Evolutionary conservation across 2,113 vertebrate genomes (phyloP).

Genomic region (Protomyctophum bolini): DNA sequence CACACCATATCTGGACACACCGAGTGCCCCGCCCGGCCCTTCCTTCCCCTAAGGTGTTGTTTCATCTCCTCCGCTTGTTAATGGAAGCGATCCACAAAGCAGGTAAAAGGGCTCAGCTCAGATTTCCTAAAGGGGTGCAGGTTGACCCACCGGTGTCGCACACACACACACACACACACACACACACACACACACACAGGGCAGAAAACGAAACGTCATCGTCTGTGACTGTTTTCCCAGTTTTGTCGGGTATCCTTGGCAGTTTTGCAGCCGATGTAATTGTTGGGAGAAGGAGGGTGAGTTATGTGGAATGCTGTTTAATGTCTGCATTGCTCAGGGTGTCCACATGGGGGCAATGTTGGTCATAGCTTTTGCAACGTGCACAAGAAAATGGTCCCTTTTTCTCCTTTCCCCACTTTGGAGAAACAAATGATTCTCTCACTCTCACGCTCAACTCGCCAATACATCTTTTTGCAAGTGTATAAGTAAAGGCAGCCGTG

Average conservation of each 20-base stretch:
- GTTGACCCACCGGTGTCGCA: too few species aligned
- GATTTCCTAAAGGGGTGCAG: too few species aligned
- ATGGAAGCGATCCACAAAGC: conserved; percentile 79
- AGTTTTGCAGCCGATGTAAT: too few species aligned
- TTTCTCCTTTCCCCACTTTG: neutral
- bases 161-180: too few species aligned
- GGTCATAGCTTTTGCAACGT: conserved; percentile 4
- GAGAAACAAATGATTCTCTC: neutral
- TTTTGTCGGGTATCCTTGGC: too few species aligned
- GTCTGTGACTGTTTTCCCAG: too few species aligned
- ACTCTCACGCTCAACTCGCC: neutral
- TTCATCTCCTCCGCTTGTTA: conserved; percentile 90
- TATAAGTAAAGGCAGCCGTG: neutral
- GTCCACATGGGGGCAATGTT: conserved; percentile 36
- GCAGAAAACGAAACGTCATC: too few species aligned
- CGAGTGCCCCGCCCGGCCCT: conserved; percentile 82
- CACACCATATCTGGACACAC: conserved; percentile 85
- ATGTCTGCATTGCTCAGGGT: neutral
- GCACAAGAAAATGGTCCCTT: too few species aligned
- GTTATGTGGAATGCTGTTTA: too few species aligned
- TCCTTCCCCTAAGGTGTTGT: conserved; percentile 88
- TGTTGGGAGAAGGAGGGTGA: too few species aligned
- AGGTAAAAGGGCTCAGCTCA: conserved; percentile 35
- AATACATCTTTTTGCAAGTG: neutral
- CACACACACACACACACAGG: too few species aligned